Conservation (phyloP, 2,888 invertebrate species). For the Eugnorisma glareosa region DNA sequence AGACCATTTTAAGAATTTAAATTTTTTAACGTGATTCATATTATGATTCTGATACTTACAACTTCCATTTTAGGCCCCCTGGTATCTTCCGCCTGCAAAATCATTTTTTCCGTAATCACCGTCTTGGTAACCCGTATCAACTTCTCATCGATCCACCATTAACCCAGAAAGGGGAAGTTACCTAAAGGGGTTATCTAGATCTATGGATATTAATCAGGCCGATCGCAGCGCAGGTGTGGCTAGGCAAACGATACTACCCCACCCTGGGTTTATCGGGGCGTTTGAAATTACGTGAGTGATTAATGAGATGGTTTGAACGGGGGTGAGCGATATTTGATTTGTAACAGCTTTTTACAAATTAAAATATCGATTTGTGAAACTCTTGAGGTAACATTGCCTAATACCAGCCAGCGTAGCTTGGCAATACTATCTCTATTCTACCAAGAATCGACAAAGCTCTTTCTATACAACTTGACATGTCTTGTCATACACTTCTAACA, state of each 20-base stretch:
- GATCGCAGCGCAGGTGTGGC: conserved; percentile 72
- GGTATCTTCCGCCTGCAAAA: neutral
- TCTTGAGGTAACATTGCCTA: no score
- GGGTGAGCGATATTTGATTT: neutral
- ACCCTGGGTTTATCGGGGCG: neutral
- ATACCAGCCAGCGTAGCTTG: no score
- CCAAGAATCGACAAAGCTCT: no score
- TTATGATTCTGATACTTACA: no score
- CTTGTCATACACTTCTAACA: no score
- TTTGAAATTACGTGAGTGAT: conserved; percentile 17
- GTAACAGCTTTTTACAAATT: neutral
- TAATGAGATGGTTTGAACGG: conserved; percentile 3
- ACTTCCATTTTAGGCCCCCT: no score
- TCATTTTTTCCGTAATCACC: conserved; percentile 1
- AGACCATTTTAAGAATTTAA: no score
- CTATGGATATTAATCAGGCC: conserved; percentile 53
- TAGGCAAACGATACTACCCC: conserved; percentile 58
- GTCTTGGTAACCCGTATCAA: conserved; percentile 6
- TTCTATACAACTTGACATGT: no score
- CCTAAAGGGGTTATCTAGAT: conserved; percentile 59
- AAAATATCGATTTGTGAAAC: no score
- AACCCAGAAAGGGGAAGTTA: conserved; percentile 56
- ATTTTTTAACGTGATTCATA: no score
- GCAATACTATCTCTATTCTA: no score
- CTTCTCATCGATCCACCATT: conserved; percentile 46